These are phyloP conservation scores for Stegostoma tigrinum DNA, from an alignment of 2,113 vertebrate genomes.

Conservation along the genomic window DNA sequence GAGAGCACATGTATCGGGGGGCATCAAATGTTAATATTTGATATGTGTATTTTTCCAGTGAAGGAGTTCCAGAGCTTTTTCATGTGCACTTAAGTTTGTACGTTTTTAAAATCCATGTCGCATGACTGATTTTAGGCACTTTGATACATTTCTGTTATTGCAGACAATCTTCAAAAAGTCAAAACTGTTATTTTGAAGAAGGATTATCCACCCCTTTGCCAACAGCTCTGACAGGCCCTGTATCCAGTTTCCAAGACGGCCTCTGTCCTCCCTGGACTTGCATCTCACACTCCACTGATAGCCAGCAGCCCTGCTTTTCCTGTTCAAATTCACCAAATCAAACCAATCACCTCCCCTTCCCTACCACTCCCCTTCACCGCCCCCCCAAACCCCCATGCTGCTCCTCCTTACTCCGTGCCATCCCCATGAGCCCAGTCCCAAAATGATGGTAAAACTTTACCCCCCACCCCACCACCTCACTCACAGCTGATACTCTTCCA, in stretches of 20 bases:
- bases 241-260: neutral
- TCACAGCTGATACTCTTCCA: too few species aligned
- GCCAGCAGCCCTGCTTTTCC: neutral
- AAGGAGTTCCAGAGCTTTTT: too few species aligned
- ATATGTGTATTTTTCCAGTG: too few species aligned
- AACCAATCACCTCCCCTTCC: neutral
- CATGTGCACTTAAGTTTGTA: neutral
- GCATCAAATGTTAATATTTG: neutral
- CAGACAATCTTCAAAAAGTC: too few species aligned
- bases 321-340: neutral
- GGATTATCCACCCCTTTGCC: neutral
- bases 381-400: too few species aligned
- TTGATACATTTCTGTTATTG: too few species aligned
- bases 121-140: neutral
- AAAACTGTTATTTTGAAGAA: too few species aligned
- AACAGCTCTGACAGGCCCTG: neutral
- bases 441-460: neutral
- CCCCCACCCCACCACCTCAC: neutral
- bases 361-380: too few species aligned
- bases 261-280: neutral
- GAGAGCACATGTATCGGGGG: too few species aligned
- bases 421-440: too few species aligned
- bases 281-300: neutral
- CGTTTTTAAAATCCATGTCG: neutral
- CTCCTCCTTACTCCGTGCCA: neutral